These are phyloP conservation scores for Varroa destructor DNA, from an alignment of 1,140 invertebrate genomes.

Conservation along the genomic window DNA sequence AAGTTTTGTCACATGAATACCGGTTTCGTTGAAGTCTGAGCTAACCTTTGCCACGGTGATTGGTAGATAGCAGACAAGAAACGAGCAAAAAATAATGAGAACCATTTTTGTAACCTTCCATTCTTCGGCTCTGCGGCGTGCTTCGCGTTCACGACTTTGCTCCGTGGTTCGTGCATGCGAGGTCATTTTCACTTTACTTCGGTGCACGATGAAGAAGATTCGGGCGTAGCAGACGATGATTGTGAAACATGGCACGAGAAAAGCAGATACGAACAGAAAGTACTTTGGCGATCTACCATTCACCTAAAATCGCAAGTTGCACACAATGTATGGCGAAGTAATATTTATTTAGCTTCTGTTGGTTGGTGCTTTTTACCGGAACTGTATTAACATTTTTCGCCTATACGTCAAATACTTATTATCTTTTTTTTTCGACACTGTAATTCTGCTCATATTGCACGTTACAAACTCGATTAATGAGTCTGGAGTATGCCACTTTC, in stretches of 20 bases:
- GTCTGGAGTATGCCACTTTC: too few relatives aligned
- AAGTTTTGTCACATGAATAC: too few relatives aligned
- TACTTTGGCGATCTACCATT: slow-evolving; percentile 64
- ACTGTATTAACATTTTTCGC: too few relatives aligned
- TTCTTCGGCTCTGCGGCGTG: slow-evolving; percentile 34
- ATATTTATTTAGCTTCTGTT: too few relatives aligned
- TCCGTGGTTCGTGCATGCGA: slow-evolving; percentile 18
- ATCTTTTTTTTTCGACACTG: too few relatives aligned
- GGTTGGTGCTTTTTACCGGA: too few relatives aligned
- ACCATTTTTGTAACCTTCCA: slow-evolving; percentile 61
- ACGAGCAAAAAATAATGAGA: slow-evolving; percentile 68
- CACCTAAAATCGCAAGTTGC: slow-evolving; percentile 59
- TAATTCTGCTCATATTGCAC: too few relatives aligned
- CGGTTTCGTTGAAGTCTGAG: slow-evolving; percentile 32
- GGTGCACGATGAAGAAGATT: slow-evolving; percentile 63
- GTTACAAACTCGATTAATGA: too few relatives aligned
- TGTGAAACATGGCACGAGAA: slow-evolving; percentile 62
- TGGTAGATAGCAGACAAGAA: slow-evolving; percentile 66
- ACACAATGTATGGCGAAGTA: slow-evolving; percentile 55
- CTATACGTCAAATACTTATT: too few relatives aligned
- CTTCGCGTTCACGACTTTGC: slow-evolving; percentile 13
- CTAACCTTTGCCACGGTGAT: slow-evolving; percentile 66
- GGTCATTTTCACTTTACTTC: slow-evolving; percentile 37
- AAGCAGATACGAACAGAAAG: slow-evolving; percentile 64
- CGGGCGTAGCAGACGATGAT: slow-evolving; percentile 69